Percentiles rank a stretch among this genome's conserved stretches.
Conservation (phyloP, 2,888 invertebrate species). For the Eustalomyia histrio region DNA sequence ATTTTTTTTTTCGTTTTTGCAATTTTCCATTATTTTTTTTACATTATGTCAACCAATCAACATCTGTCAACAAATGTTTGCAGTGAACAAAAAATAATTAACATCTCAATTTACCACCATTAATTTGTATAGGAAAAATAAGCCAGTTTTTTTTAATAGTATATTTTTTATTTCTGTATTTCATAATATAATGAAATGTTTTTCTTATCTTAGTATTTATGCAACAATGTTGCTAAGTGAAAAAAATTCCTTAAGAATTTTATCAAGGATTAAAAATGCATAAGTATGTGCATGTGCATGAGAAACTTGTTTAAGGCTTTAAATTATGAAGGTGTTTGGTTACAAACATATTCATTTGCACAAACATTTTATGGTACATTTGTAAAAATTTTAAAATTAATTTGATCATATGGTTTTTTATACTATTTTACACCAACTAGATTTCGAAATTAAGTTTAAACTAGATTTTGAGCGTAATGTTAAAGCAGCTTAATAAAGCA, state of each 20-base stretch:
- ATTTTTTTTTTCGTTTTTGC: not conserved
- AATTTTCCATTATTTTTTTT: conserved; percentile 13
- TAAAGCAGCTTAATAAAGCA: no score
- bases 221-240: conserved; percentile 56
- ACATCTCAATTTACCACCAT: conserved; percentile 47
- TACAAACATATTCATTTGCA: not conserved
- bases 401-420: no score
- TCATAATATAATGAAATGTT: not conserved
- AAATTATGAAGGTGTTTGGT: not conserved
- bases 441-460: no score
- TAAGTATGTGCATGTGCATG: not conserved
- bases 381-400: no score
- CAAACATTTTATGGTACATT: no score
- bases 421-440: no score
- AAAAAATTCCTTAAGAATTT: conserved; percentile 17
- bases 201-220: not conserved
- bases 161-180: not conserved
- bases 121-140: conserved; percentile 12
- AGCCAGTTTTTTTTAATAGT: not conserved
- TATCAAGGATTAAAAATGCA: conserved; percentile 13
- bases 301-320: not conserved
- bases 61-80: conserved; percentile 10
- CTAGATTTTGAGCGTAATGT: no score
- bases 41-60: conserved; percentile 44
- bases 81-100: not conserved